Conservation (phyloP, 1,140 invertebrate genomes). For the Drosophila rufa region DNA sequence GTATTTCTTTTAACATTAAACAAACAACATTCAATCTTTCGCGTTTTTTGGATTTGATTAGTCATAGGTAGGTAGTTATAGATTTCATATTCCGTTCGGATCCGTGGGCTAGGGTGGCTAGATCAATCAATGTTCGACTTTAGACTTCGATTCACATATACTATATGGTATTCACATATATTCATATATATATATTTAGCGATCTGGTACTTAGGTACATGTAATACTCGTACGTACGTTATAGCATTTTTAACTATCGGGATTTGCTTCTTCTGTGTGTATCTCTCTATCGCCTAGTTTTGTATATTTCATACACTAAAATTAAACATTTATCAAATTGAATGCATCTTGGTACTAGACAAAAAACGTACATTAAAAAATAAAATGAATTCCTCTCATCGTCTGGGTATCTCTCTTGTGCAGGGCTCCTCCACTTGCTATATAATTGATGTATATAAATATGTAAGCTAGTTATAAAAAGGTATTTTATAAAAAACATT, state of each 20-base stretch:
- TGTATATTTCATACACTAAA: slow-evolving; percentile 56
- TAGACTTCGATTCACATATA: slow-evolving; percentile 19
- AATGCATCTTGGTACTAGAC: slow-evolving; percentile 75
- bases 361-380: slow-evolving; percentile 65
- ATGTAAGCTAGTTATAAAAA: slow-evolving; percentile 59
- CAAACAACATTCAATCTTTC: slow-evolving; percentile 68
- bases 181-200: slow-evolving; percentile 16
- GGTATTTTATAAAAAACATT: slow-evolving; percentile 70
- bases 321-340: slow-evolving; percentile 73
- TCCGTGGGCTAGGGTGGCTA: slow-evolving; percentile 55
- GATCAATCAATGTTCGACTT: slow-evolving; percentile 23
- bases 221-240: slow-evolving; percentile 30
- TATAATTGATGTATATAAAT: slow-evolving; percentile 27
- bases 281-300: slow-evolving; percentile 34
- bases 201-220: slow-evolving; percentile 44
- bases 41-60: slow-evolving; percentile 26
- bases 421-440: slow-evolving; percentile 23
- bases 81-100: slow-evolving; percentile 31
- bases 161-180: slow-evolving; percentile 19
- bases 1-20: slow-evolving; percentile 57
- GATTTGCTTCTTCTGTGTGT: slow-evolving; percentile 9
- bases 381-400: slow-evolving; percentile 53
- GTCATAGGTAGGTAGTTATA: slow-evolving; percentile 44
- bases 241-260: slow-evolving; percentile 21
- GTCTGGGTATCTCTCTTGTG: slow-evolving; percentile 25